Evolutionary conservation across 2,888 invertebrate genomes (phyloP).

Genomic region (Herminia tarsipennalis): DNA sequence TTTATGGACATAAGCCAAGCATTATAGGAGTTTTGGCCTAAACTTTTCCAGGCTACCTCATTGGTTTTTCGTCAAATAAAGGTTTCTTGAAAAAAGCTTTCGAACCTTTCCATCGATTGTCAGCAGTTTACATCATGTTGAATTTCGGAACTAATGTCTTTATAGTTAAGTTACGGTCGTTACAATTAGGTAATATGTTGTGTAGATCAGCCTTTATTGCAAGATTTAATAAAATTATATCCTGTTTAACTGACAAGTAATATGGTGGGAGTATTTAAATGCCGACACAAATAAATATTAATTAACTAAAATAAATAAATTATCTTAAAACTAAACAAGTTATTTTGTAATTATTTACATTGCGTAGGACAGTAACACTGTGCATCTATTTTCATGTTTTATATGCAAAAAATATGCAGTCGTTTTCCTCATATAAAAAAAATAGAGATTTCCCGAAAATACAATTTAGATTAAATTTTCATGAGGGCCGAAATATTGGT

Average conservation of each 20-base stretch:
- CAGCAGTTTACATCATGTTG: neutral
- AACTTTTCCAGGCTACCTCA: too few species aligned
- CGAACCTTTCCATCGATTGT: neutral
- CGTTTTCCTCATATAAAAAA: constrained; percentile 34
- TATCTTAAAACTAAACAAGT: constrained; percentile 49
- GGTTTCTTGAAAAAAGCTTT: too few species aligned
- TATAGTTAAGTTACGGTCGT: too few species aligned
- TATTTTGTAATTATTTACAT: constrained; percentile 48
- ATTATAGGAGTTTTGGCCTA: too few species aligned
- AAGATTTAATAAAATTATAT: constrained; percentile 11
- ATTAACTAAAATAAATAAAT: constrained; percentile 62
- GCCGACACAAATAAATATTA: constrained; percentile 51
- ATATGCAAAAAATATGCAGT: constrained; percentile 43
- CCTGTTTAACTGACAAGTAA: constrained; percentile 23
- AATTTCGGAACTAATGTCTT: neutral
- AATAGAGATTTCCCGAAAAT: too few species aligned
- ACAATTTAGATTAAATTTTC: too few species aligned
- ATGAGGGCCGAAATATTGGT: too few species aligned
- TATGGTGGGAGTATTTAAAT: constrained; percentile 72
- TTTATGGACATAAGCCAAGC: too few species aligned
- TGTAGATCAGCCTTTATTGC: neutral
- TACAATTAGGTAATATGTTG: too few species aligned
- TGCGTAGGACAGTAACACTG: constrained; percentile 17
- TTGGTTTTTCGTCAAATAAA: too few species aligned
- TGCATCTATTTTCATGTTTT: constrained; percentile 20